A percentile compares a stretch with the other conserved stretches of the same genome.
Evolutionary conservation across 2,113 vertebrate genomes (phyloP).

Genomic region (Eulemur macaco): DNA sequence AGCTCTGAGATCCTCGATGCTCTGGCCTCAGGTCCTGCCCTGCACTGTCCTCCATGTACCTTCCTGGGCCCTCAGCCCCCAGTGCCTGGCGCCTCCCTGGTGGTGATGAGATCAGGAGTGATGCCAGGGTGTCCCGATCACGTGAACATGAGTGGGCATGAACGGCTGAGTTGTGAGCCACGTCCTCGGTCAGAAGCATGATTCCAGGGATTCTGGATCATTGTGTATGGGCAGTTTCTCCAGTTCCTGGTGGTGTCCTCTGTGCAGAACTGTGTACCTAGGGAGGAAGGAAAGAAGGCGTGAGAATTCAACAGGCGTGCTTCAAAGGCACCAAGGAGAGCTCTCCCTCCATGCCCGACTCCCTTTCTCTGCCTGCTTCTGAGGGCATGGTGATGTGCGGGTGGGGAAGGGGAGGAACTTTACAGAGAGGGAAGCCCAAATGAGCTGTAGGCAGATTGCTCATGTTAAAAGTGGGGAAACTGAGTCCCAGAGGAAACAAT

Average conservation of each 20-base stretch:
- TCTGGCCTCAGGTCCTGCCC: neutral
- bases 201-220: slow-evolving; percentile 86
- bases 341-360: accelerated
- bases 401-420: neutral
- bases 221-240: slow-evolving; percentile 86
- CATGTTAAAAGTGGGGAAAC: neutral
- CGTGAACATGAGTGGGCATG: slow-evolving; percentile 52
- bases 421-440: neutral
- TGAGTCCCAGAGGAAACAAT: neutral
- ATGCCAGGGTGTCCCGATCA: slow-evolving; percentile 8
- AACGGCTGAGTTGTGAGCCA: neutral
- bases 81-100: neutral
- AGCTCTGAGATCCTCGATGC: neutral
- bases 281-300: neutral
- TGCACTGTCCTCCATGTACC: neutral
- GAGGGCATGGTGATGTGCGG: neutral
- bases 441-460: neutral
- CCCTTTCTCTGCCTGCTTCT: neutral
- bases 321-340: neutral
- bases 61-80: neutral
- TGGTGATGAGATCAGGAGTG: neutral
- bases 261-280: slow-evolving; percentile 85
- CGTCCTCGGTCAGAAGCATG: slow-evolving; percentile 81
- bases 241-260: slow-evolving; percentile 84
- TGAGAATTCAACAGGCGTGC: neutral